Evolutionary conservation across 2,888 invertebrate genomes (phyloP).

Genomic region (Euphydryas editha): DNA sequence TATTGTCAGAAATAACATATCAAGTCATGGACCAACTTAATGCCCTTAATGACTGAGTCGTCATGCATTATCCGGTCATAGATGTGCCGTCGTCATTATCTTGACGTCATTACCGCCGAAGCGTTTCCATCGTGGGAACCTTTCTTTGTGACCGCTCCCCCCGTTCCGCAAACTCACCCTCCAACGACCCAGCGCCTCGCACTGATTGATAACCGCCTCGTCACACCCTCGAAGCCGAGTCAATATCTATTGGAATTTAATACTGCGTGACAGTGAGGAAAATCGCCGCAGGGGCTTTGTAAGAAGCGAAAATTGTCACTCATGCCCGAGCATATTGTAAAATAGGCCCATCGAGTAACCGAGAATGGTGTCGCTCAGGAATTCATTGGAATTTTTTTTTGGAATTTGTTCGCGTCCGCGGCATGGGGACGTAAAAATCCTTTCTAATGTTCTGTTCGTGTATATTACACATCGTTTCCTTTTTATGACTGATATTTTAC

Average conservation of each 20-base stretch:
- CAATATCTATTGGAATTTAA: slow-evolving; percentile 33
- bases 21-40: not conserved
- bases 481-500: too few species aligned
- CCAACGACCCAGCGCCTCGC: slow-evolving; percentile 4
- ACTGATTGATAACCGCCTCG: slow-evolving; percentile 29
- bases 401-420: too few species aligned
- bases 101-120: slow-evolving; percentile 29
- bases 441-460: not conserved
- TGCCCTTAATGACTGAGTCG: slow-evolving; percentile 8
- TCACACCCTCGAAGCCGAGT: slow-evolving; percentile 19
- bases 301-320: slow-evolving; percentile 12
- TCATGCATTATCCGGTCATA: not conserved
- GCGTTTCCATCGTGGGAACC: slow-evolving; percentile 19
- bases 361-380: slow-evolving; percentile 10
- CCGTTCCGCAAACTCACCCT: not conserved
- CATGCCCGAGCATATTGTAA: slow-evolving; percentile 18
- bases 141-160: slow-evolving; percentile 21
- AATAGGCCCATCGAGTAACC: slow-evolving; percentile 10
- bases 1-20: not conserved
- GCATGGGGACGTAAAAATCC: not conserved
- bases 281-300: slow-evolving; percentile 25
- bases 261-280: slow-evolving; percentile 22
- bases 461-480: too few species aligned
- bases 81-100: slow-evolving; percentile 13
- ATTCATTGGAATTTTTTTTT: not conserved